Evolutionary conservation across 2,797 vertebrate genomes (phyloP).

Genomic region (Mycteria americana): DNA sequence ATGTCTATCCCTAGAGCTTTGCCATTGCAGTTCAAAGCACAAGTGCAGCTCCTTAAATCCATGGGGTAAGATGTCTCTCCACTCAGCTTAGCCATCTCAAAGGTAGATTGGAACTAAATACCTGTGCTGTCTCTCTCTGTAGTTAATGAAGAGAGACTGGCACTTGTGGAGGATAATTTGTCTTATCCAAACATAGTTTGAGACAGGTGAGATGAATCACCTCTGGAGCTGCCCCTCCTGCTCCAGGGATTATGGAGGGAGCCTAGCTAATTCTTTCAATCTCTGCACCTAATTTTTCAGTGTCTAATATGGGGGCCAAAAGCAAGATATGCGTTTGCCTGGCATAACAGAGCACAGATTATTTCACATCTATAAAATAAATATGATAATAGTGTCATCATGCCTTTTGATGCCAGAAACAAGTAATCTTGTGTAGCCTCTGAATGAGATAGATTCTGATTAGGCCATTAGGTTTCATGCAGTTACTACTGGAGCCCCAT

Average conservation of each 20-base stretch:
- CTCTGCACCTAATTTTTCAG: not conserved
- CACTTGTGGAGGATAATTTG: not conserved
- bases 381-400: not conserved
- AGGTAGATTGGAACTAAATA: not conserved
- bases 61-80: not conserved
- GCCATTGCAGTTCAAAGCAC: not conserved
- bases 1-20: not conserved
- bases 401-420: not conserved
- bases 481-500: not conserved
- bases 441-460: not conserved
- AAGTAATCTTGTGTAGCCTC: not conserved
- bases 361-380: not conserved
- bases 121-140: not conserved
- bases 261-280: not conserved
- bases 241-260: not conserved
- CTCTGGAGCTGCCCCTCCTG: not conserved
- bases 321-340: not conserved
- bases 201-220: not conserved
- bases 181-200: not conserved
- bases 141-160: not conserved
- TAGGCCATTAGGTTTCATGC: not conserved
- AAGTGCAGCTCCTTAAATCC: not conserved
- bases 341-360: not conserved
- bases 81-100: not conserved
- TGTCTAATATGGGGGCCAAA: not conserved